phyloP scores from a whole-genome alignment of 2,888 invertebrate species.

The Mimachlamys varia region DNA sequence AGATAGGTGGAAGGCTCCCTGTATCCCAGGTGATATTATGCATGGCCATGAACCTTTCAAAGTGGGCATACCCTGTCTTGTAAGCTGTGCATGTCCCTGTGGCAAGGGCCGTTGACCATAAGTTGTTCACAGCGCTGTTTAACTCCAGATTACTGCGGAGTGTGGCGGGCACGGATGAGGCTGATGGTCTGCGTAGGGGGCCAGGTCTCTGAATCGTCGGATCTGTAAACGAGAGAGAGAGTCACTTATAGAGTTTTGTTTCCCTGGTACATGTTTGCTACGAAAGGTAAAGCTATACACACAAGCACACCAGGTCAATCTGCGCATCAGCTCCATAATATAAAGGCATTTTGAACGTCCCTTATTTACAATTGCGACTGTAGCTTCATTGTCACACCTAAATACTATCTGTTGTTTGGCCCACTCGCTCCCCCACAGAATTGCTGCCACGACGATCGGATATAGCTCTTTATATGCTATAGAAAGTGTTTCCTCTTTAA shows the following conservation, averaged over 20 bases:
- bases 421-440: slow-evolving; percentile 45
- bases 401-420: slow-evolving; percentile 41
- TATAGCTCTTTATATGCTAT: slow-evolving; percentile 48
- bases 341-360: slow-evolving; percentile 42
- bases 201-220: slow-evolving; percentile 16
- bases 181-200: not conserved
- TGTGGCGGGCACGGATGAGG: not conserved
- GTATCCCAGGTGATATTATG: not conserved
- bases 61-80: slow-evolving; percentile 32
- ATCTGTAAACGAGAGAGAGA: slow-evolving; percentile 44
- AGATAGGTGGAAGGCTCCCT: not conserved
- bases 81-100: not conserved
- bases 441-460: slow-evolving; percentile 50
- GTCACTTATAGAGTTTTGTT: slow-evolving; percentile 32
- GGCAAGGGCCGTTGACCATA: not conserved
- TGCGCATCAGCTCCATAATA: slow-evolving; percentile 40
- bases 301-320: slow-evolving; percentile 40
- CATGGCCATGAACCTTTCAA: slow-evolving; percentile 28
- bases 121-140: not conserved
- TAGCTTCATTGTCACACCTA: slow-evolving; percentile 49
- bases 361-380: slow-evolving; percentile 40
- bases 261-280: slow-evolving; percentile 38
- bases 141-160: slow-evolving; percentile 39
- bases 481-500: not conserved
- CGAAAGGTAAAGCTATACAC: slow-evolving; percentile 39